Base-by-base conservation (phyloP, 2,888 invertebrate genomes). In the Latrodectus elegans region DNA sequence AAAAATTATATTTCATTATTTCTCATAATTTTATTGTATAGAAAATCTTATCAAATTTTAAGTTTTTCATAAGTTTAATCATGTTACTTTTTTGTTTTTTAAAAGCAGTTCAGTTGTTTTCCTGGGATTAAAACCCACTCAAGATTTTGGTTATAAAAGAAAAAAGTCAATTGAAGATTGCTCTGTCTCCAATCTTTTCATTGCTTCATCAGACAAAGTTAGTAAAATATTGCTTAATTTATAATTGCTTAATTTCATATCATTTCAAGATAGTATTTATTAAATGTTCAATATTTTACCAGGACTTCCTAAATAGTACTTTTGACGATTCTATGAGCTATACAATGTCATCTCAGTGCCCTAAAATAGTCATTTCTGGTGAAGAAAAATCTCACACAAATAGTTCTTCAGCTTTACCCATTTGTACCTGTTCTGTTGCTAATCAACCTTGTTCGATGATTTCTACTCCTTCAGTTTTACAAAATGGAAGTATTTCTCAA, bases 71-170 rank as follows among this genome's bases (percentile, higher is more conserved):
- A 4, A 70, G 38, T 53, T 70, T 70, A 15, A 15, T 15, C 8
- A 60, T 12, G 26, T 60, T 9, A 8, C 6, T 38, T 38, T 22
- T 53, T 55, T 9, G 53, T 67, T 14, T 71, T 88, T 76, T 51
- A 26, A 38, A 38, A 88, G 88, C 71, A 88, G 83, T 49, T 84
- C 84, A 51, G 88, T 88, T 38, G 83, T 88, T 38, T 88, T 88
- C 26, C 76, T 88, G 84, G 88, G 88, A 10, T 76, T 88, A n/a
- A 88, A 79, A 65, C 80, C 88, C 52, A 84, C 79, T 67, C 88
- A 84, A 71, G 79, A 70, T 11, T 84, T 82, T 80, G 88, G 80
- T 17, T 88, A 75, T 26, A 79, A 84, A 52, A 75, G 81, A 67
- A 80, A 84, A 52, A 88, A 51, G 71, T 88, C 88, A 68, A 70